Conservation (phyloP, 2,113 vertebrate genomes). For the Rhinoptilus africanus region DNA sequence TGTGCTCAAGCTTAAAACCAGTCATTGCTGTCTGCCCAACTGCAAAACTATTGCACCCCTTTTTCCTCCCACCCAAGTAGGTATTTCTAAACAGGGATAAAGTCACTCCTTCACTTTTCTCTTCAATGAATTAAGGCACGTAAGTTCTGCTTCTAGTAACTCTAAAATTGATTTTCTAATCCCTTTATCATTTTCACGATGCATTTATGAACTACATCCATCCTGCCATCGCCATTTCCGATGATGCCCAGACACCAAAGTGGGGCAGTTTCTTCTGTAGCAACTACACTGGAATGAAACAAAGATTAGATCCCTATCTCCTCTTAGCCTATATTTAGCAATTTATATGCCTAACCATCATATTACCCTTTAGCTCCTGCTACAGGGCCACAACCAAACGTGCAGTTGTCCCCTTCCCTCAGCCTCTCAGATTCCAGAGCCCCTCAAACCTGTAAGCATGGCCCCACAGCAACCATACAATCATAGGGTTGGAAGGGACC, state of each 20-base stretch:
- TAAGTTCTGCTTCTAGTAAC: neutral
- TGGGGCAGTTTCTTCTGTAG: neutral
- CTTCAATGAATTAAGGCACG: neutral
- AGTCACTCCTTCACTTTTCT: neutral
- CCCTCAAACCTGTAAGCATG: fast-evolving
- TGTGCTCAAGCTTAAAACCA: neutral
- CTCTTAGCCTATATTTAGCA: neutral
- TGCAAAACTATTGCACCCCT: neutral
- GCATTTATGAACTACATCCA: neutral
- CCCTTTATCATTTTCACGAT: neutral
- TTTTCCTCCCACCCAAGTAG: fast-evolving
- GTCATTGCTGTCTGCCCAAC: neutral
- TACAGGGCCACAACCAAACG: neutral
- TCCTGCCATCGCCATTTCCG: neutral
- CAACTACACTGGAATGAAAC: neutral
- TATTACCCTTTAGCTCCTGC: neutral
- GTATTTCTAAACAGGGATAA: neutral
- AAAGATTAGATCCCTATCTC: neutral
- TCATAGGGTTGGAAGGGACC: no score
- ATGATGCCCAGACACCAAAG: neutral
- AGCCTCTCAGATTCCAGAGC: neutral
- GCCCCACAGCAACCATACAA: neutral
- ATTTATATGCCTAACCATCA: neutral
- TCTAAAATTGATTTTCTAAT: neutral
- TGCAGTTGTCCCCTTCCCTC: neutral